Evolutionary conservation across 2,113 vertebrate species (phyloP).

Genomic region (Proterorhinus semilunaris): DNA sequence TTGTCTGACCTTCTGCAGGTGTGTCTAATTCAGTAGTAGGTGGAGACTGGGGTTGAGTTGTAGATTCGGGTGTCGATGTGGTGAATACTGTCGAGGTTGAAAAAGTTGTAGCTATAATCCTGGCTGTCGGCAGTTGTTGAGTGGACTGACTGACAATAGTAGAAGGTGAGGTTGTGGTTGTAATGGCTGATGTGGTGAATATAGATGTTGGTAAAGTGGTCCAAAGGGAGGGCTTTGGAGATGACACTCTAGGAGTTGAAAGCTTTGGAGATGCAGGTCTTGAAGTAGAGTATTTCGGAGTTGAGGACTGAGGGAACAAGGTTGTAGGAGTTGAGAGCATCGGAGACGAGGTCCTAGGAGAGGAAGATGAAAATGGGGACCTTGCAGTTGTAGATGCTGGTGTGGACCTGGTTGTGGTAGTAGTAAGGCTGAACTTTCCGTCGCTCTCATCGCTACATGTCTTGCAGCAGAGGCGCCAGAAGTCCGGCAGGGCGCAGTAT

Average conservation of each 20-base stretch:
- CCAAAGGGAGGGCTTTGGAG: slow-evolving; percentile 25
- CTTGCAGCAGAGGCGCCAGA: slow-evolving; percentile 90
- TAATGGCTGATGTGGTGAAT: slow-evolving; percentile 18
- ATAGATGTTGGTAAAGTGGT: slow-evolving; percentile 2
- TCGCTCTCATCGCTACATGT: slow-evolving; percentile 79
- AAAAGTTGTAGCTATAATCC: slow-evolving; percentile 6
- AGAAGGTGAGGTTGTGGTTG: slow-evolving; percentile 14
- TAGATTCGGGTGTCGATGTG: slow-evolving; percentile 11
- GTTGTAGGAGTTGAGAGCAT: not conserved
- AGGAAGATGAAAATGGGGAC: slow-evolving; percentile 23
- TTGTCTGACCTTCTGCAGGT: slow-evolving; percentile 20
- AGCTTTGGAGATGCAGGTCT: not conserved
- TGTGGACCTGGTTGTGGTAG: slow-evolving; percentile 2
- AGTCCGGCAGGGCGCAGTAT: slow-evolving; percentile 88
- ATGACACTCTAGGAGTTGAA: slow-evolving; percentile 20
- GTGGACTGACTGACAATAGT: slow-evolving; percentile 7
- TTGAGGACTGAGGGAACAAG: not conserved
- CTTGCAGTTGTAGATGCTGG: slow-evolving; percentile 20
- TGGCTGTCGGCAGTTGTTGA: slow-evolving; percentile 19
- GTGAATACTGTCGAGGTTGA: slow-evolving; percentile 12
- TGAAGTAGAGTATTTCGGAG: not conserved
- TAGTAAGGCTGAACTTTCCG: slow-evolving; percentile 12
- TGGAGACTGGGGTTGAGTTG: slow-evolving; percentile 24
- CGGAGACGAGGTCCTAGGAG: not conserved
- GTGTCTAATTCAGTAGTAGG: slow-evolving; percentile 31